A percentile compares a stretch with the other conserved stretches of the same genome.
phyloP scores from a whole-genome alignment of 2,888 invertebrate species.

The Tridacna gigas region DNA sequence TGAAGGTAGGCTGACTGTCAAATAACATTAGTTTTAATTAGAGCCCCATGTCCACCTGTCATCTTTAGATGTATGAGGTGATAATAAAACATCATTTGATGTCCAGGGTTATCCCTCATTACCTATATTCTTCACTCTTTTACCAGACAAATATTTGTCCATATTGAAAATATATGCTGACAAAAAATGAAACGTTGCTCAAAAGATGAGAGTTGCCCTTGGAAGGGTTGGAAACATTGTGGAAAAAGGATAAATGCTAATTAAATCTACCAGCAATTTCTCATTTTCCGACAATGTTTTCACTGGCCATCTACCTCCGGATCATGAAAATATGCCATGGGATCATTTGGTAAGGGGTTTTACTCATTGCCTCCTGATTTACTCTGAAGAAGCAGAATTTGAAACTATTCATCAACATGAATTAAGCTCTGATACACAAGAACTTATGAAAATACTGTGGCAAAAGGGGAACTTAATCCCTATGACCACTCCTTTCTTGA shows the following conservation, averaged over 20 bases:
- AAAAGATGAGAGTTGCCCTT: too few relatives aligned
- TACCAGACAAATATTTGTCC: not conserved
- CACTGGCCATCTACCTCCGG: not conserved
- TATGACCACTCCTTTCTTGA: too few relatives aligned
- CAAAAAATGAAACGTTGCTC: too few relatives aligned
- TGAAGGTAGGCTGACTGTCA: conserved; percentile 3
- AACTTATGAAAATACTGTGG: too few relatives aligned
- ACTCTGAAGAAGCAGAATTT: too few relatives aligned
- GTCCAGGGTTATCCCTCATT: not conserved
- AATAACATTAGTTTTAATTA: not conserved
- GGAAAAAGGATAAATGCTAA: not conserved
- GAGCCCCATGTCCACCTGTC: conserved; percentile 15
- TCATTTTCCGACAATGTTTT: not conserved
- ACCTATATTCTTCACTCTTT: not conserved
- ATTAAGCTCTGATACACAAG: too few relatives aligned
- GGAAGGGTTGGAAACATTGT: not conserved
- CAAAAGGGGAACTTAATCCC: too few relatives aligned
- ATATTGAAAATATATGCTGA: too few relatives aligned
- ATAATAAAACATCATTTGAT: conserved; percentile 9
- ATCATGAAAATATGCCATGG: too few relatives aligned
- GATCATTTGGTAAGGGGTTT: too few relatives aligned
- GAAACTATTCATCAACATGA: too few relatives aligned
- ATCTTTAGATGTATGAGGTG: conserved; percentile 12
- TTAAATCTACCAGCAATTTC: not conserved
- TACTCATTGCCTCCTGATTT: too few relatives aligned